A percentile compares a stretch with the other conserved stretches of the same genome.
phyloP scores from a whole-genome alignment of 2,113 vertebrate genomes.

The Entelurus aequoreus region DNA sequence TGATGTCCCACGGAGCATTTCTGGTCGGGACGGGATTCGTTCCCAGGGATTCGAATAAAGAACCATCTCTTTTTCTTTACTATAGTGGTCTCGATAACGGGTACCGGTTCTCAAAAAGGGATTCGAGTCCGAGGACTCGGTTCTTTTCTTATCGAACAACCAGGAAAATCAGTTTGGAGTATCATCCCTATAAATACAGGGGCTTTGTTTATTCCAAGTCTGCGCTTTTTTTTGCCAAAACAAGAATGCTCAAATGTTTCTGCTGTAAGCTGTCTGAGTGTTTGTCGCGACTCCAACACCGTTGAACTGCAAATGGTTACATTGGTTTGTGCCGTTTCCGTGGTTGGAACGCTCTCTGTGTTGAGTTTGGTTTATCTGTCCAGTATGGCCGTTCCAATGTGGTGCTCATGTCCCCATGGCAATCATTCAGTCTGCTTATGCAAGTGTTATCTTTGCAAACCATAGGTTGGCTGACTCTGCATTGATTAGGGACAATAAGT shows the following conservation, averaged over 20 bases:
- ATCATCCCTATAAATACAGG: too few relatives aligned
- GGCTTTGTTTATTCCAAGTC: neutral
- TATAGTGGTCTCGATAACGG: too few relatives aligned
- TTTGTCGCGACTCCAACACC: neutral
- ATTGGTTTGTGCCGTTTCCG: conserved; percentile 1
- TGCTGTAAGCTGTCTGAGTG: neutral
- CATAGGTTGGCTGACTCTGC: conserved; percentile 34
- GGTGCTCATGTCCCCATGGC: neutral
- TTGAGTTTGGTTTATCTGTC: neutral
- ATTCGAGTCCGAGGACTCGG: too few relatives aligned
- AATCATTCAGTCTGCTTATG: conserved; percentile 5
- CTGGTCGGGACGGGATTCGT: too few relatives aligned
- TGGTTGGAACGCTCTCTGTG: neutral
- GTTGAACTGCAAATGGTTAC: neutral
- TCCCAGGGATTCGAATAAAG: too few relatives aligned
- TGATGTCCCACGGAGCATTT: too few relatives aligned
- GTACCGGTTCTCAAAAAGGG: too few relatives aligned
- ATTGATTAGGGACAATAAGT: conserved; percentile 35
- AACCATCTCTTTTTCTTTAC: too few relatives aligned
- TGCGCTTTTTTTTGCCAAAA: neutral
- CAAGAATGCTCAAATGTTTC: neutral
- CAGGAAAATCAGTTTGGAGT: too few relatives aligned
- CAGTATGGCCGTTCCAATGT: conserved; percentile 1
- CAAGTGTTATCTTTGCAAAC: conserved; percentile 62
- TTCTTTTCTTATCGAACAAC: too few relatives aligned